A percentile compares a stretch with the other conserved stretches of the same genome.
These are phyloP conservation scores for Operophtera brumata DNA, from an alignment of 2,888 invertebrate genomes.

Conservation along the genomic window DNA sequence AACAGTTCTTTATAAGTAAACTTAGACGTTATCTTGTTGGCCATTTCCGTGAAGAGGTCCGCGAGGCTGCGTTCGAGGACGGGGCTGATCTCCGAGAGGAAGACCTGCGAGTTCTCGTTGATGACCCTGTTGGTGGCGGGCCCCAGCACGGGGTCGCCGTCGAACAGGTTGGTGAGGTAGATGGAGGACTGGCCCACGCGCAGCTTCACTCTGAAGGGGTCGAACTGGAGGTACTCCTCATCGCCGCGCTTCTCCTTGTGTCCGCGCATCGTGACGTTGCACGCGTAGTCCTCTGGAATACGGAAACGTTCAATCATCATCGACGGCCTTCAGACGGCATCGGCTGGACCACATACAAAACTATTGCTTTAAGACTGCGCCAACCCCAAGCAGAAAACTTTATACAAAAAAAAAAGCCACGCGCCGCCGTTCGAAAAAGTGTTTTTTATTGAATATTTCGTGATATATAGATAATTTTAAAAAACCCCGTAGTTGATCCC, in stretches of 20 bases:
- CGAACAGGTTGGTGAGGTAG: constrained; percentile 84
- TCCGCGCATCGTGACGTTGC: constrained; percentile 83
- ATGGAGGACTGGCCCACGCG: constrained; percentile 82
- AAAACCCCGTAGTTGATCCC: too few relatives aligned
- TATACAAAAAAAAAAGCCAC: too few relatives aligned
- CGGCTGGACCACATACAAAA: too few relatives aligned
- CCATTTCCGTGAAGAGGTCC: constrained; percentile 84
- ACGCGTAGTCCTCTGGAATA: constrained; percentile 81
- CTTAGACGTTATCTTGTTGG: constrained; percentile 84
- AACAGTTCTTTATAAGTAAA: constrained; percentile 87
- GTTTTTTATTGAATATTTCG: too few relatives aligned
- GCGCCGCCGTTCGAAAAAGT: too few relatives aligned
- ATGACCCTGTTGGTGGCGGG: constrained; percentile 84
- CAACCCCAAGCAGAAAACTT: too few relatives aligned
- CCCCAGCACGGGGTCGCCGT: constrained; percentile 83
- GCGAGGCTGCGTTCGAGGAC: constrained; percentile 83
- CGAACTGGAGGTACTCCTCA: constrained; percentile 82
- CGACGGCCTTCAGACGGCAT: too few relatives aligned
- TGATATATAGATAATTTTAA: too few relatives aligned
- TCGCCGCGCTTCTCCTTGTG: constrained; percentile 79
- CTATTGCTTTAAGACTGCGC: too few relatives aligned
- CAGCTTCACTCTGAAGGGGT: constrained; percentile 82
- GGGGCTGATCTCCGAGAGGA: constrained; percentile 85
- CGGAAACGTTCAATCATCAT: background rate
- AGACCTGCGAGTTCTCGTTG: constrained; percentile 84